A percentile compares a stretch with the other conserved stretches of the same genome.
Conservation (phyloP, 1,140 invertebrate genomes). For the honey bee (Apis mellifera) region Amel_HAv3.1 CM009931.2:24490001-24490500, state of each 20-base stretch:
- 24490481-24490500: no score
- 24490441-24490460: no score
- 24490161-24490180: constrained; percentile 33
- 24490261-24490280: constrained; percentile 26
- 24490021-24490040: no score
- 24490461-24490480: no score
- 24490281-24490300: not conserved
- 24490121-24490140: not conserved
- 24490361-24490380: no score
- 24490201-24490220: not conserved
- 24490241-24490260: constrained; percentile 47
- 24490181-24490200: constrained; percentile 18
- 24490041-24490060: not conserved
- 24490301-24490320: not conserved
- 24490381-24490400: no score
- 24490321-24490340: no score
- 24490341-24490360: no score
- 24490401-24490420: no score
- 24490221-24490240: constrained; percentile 47
- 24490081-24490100: not conserved
- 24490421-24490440: no score
- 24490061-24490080: not conserved
- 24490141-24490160: not conserved
- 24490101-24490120: not conserved
- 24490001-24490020: not conserved